Conservation (phyloP, 2,113 vertebrate species). For the Pseudorasbora parva region DNA sequence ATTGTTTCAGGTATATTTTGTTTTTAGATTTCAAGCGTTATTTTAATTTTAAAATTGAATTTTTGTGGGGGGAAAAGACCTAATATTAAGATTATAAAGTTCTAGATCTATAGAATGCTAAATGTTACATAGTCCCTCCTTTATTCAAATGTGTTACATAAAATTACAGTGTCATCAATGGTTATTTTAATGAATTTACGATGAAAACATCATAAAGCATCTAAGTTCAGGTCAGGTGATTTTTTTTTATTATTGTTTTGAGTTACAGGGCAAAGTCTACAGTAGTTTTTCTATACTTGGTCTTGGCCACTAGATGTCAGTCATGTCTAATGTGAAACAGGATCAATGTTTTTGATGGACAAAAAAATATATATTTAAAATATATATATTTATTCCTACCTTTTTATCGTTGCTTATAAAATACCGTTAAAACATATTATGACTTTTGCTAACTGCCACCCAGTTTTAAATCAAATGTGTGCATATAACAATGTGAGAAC, state of each 20-base stretch:
- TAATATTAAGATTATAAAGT: not conserved
- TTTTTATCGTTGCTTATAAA: not conserved
- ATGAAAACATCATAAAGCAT: not conserved
- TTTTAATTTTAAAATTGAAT: not conserved
- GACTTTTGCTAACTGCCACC: not conserved
- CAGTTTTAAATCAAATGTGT: not conserved
- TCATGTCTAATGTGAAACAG: slow-evolving; percentile 14
- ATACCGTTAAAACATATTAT: not conserved
- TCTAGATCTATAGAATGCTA: not conserved
- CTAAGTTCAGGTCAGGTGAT: not conserved
- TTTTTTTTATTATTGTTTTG: not conserved
- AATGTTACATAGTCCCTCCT: not conserved
- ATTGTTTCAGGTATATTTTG: not conserved
- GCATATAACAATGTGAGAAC: too few relatives aligned
- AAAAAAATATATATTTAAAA: too few relatives aligned
- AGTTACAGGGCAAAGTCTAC: too few relatives aligned
- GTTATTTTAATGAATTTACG: not conserved
- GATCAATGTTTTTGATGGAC: too few relatives aligned
- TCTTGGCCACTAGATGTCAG: slow-evolving; percentile 48
- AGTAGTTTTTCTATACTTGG: not conserved
- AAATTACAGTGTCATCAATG: not conserved
- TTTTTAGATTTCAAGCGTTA: not conserved
- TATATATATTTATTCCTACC: too few relatives aligned
- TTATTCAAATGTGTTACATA: not conserved
- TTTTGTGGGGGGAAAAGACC: not conserved